Evolutionary conservation across 2,888 invertebrate species (phyloP).

Genomic region (Andrena chrysosceles): DNA sequence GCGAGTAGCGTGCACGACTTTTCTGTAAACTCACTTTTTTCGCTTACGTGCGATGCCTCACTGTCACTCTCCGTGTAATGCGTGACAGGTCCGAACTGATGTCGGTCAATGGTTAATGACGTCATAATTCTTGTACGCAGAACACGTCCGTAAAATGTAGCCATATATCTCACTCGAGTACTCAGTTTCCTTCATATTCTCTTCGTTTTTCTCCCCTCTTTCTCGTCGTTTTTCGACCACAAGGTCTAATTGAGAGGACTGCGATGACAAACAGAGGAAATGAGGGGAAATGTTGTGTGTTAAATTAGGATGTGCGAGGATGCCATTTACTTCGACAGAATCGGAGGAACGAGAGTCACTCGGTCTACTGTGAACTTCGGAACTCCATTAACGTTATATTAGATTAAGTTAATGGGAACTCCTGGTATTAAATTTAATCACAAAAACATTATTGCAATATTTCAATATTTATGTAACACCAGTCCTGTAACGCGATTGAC

Average conservation of each 20-base stretch:
- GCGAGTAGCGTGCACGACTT: slow-evolving; percentile 9
- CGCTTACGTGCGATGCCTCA: slow-evolving; percentile 32
- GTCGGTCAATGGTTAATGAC: slow-evolving; percentile 66
- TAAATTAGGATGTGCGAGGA: slow-evolving; percentile 1
- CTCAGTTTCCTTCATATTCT: slow-evolving; percentile 45
- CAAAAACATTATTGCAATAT: no score
- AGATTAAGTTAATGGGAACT: no score
- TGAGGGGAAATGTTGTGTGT: not conserved
- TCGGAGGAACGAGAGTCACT: no score
- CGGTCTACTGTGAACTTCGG: no score
- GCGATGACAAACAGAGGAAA: not conserved
- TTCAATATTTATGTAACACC: no score
- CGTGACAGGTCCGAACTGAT: slow-evolving; percentile 53
- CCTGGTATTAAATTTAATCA: no score
- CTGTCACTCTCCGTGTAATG: slow-evolving; percentile 52
- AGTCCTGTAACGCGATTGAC: no score
- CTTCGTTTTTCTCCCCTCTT: not conserved
- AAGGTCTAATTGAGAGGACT: slow-evolving; percentile 1
- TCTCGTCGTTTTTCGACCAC: not conserved
- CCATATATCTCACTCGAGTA: slow-evolving; percentile 54
- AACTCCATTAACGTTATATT: no score
- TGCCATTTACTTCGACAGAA: not conserved
- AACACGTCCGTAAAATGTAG: slow-evolving; percentile 58
- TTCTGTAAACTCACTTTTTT: slow-evolving; percentile 26
- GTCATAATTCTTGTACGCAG: slow-evolving; percentile 62